Conservation (phyloP, 2,888 invertebrate species). For the Chrysolina haemoptera region DNA sequence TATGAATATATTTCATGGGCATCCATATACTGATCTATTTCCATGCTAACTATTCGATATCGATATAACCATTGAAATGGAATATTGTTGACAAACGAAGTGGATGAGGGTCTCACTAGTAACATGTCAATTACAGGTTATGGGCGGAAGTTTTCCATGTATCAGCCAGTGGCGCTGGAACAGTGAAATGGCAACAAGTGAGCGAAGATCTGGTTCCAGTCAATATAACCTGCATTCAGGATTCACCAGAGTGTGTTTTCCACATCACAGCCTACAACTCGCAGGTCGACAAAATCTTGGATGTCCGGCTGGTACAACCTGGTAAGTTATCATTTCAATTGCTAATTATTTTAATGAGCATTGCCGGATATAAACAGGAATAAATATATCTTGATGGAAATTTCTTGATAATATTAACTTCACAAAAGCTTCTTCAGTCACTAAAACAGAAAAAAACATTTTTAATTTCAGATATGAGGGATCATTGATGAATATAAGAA, state of each 20-base stretch:
- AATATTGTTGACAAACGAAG: too few relatives aligned
- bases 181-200: slow-evolving; percentile 97
- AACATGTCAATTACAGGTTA: slow-evolving; percentile 76
- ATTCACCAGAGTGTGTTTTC: slow-evolving; percentile 96
- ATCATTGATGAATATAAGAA: too few relatives aligned
- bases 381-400: too few relatives aligned
- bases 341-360: not conserved
- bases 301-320: slow-evolving; percentile 96
- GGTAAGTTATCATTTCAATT: slow-evolving; percentile 73
- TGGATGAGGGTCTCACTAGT: not conserved
- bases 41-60: too few relatives aligned
- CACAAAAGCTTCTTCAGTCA: too few relatives aligned
- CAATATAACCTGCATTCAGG: slow-evolving; percentile 97
- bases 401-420: too few relatives aligned
- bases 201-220: slow-evolving; percentile 98
- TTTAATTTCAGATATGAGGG: too few relatives aligned
- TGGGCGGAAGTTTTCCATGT: slow-evolving; percentile 99
- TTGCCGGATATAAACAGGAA: too few relatives aligned
- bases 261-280: slow-evolving; percentile 99
- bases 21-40: too few relatives aligned
- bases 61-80: too few relatives aligned
- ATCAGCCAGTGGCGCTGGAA: slow-evolving; percentile 92
- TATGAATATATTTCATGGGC: too few relatives aligned
- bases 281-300: slow-evolving; percentile 98
- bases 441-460: too few relatives aligned